Conservation (phyloP, 2,797 vertebrate genomes). For the Stomatorhinus walkeri region DNA sequence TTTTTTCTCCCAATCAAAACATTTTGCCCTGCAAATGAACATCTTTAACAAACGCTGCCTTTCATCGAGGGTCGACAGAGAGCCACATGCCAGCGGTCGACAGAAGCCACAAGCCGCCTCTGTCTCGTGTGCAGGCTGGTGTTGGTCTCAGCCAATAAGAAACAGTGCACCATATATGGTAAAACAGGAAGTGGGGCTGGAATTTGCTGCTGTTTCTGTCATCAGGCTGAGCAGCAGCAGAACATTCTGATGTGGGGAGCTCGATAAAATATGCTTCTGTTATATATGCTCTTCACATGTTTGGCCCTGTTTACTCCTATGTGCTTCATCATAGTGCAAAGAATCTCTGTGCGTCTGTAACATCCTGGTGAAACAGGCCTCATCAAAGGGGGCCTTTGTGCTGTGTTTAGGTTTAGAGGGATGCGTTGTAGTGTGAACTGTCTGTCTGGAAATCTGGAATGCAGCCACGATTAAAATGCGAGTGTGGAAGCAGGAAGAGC, state of each 20-base stretch:
- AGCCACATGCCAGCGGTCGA: constrained; percentile 32
- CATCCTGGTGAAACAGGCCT: not conserved
- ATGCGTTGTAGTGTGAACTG: not conserved
- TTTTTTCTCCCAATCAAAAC: not conserved
- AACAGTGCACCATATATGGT: constrained; percentile 48
- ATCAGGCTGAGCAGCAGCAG: constrained; percentile 25
- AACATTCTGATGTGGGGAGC: not conserved
- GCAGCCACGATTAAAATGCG: not conserved
- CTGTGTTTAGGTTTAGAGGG: not conserved
- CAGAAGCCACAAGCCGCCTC: not conserved
- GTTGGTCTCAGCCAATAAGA: constrained; percentile 33
- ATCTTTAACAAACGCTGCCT: not conserved
- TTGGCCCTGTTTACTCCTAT: not conserved
- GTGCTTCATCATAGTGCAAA: not conserved
- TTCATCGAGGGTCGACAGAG: not conserved
- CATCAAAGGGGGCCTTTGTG: constrained; percentile 7
- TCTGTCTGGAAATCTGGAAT: not conserved
- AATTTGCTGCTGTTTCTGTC: constrained; percentile 42
- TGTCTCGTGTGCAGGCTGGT: constrained; percentile 25
- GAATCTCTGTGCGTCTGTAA: not conserved
- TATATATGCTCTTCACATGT: not conserved
- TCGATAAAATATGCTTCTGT: not conserved
- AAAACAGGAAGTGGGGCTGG: constrained; percentile 45
- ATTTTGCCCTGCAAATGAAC: not conserved
- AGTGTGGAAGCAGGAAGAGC: not conserved